These are phyloP conservation scores for Pachyuromys duprasi DNA, from an alignment of 2,797 vertebrate species.

Conservation along the genomic window DNA sequence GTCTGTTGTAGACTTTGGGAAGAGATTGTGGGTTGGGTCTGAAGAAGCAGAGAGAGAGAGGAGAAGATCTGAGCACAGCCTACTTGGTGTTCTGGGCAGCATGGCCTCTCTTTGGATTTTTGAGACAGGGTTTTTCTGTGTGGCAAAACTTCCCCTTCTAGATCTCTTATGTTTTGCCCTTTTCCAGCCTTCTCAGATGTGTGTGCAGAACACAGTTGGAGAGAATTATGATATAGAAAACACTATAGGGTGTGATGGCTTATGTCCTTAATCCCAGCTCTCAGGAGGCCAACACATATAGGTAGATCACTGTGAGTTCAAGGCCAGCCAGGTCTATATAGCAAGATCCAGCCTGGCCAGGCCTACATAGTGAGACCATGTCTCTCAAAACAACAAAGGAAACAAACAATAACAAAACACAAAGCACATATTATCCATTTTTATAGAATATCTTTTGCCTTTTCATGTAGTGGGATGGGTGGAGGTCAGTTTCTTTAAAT, in stretches of 20 bases:
- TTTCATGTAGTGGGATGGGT: neutral
- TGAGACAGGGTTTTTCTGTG: neutral
- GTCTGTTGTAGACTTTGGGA: neutral
- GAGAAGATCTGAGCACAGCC: neutral
- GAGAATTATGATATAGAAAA: constrained; percentile 27
- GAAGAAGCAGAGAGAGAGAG: neutral
- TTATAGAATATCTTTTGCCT: constrained; percentile 3
- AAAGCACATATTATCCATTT: neutral
- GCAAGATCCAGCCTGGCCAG: neutral
- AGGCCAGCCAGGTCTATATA: neutral
- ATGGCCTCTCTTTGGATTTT: neutral
- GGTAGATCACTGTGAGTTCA: neutral
- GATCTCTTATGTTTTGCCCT: neutral
- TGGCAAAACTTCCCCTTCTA: neutral
- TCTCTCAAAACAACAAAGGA: neutral
- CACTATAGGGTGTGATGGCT: neutral
- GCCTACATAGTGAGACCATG: neutral
- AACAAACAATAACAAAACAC: neutral
- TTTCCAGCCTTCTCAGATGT: neutral
- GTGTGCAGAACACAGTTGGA: neutral
- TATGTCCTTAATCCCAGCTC: neutral
- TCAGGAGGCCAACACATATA: neutral
- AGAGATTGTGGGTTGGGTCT: neutral
- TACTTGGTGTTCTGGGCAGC: neutral
- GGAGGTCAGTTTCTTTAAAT: neutral